These are phyloP conservation scores for Ichneumoninae sp. DNA, from an alignment of 2,888 invertebrate genomes.

Conservation along the genomic window DNA sequence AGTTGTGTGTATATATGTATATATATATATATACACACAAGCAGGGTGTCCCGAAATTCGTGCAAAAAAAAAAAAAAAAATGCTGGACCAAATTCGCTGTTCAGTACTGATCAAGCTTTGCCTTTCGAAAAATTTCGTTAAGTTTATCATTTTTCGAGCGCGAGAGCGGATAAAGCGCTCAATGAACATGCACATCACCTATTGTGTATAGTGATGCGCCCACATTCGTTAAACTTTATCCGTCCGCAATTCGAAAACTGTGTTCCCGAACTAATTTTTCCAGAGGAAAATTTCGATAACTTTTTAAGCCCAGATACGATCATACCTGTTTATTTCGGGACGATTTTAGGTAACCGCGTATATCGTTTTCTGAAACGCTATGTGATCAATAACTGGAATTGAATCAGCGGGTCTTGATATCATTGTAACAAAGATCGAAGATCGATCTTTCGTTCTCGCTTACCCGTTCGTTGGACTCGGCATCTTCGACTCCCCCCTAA, in stretches of 20 bases:
- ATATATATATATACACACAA: constrained; percentile 20
- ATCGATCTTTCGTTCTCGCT: constrained; percentile 23
- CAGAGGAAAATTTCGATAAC: not conserved
- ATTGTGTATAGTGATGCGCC: not conserved
- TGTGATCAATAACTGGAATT: constrained; percentile 53
- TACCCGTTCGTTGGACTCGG: constrained; percentile 14
- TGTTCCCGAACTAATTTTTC: not conserved
- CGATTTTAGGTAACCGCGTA: not conserved
- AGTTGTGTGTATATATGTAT: constrained; percentile 7
- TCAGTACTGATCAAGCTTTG: not conserved
- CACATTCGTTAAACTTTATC: not conserved
- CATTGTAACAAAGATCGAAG: constrained; percentile 51
- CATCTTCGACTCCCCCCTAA: constrained; percentile 35
- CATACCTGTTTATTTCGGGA: not conserved
- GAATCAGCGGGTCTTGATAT: constrained; percentile 54
- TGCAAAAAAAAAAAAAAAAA: not conserved
- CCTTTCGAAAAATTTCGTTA: not conserved
- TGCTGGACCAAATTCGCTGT: not conserved
- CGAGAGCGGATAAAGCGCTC: not conserved
- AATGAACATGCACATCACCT: not conserved
- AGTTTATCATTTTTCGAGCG: not conserved
- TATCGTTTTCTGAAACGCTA: constrained; percentile 42
- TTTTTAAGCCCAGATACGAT: not conserved
- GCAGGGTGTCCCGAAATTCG: not conserved
- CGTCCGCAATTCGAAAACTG: not conserved